Conservation (phyloP, 2,888 invertebrate species). For the Strigamia maritima region DNA sequence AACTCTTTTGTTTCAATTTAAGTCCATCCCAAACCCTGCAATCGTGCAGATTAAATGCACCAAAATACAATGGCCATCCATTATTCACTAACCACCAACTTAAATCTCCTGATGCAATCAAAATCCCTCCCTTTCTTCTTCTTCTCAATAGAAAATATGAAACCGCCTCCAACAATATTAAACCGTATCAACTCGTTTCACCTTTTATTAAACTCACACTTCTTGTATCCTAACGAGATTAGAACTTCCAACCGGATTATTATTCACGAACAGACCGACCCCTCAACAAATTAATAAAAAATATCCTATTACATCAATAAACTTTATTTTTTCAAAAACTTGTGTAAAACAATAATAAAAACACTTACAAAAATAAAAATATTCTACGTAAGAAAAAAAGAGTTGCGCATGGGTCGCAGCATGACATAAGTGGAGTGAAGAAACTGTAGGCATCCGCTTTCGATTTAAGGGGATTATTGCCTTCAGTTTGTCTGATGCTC, state of each 20-base stretch:
- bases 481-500: constrained; percentile 7
- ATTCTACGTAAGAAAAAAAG: neutral
- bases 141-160: constrained; percentile 23
- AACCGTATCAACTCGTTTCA: constrained; percentile 8
- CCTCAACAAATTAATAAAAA: constrained; percentile 6
- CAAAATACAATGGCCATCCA: constrained; percentile 6
- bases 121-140: constrained; percentile 23
- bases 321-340: neutral
- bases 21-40: constrained; percentile 1
- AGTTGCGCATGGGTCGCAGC: neutral
- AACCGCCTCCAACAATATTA: constrained; percentile 5
- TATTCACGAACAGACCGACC: neutral
- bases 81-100: constrained; percentile 11
- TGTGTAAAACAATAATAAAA: constrained; percentile 3
- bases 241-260: neutral
- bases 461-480: constrained; percentile 23
- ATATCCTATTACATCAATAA: neutral
- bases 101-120: constrained; percentile 19
- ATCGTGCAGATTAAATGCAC: neutral
- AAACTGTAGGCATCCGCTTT: constrained; percentile 20
- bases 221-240: constrained; percentile 16
- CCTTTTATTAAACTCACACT: constrained; percentile 16
- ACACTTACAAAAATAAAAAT: neutral
- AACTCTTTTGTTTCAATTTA: constrained; percentile 16
- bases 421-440: constrained; percentile 11